Evolutionary conservation across 2,797 vertebrate genomes (phyloP), one percentile per base, ranked within the genome.

Genomic region (Brotula barbata): DNA sequence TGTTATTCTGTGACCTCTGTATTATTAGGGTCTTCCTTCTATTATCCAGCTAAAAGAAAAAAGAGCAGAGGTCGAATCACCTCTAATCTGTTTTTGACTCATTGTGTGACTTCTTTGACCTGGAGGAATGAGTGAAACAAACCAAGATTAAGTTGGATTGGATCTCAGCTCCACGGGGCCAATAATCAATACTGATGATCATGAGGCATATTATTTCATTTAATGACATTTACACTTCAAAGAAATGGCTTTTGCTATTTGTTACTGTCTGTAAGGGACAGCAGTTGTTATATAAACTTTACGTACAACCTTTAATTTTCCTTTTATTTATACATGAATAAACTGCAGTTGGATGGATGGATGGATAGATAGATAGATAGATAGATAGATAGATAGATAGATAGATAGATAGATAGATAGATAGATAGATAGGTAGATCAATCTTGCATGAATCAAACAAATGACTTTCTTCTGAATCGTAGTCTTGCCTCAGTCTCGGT

Each of bases 21-120:
- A 69, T 60, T 36, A 76, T 78, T 61, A 66, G 37, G 66, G 19
- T 40, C 13, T 58, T 77, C 25, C 19, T n/a, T 57, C 61, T 45
- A 42, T 78, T 56, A 40, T 9, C 6, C 15, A 14, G 44, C 23
- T 57, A 47, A 64, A 55, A 50, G 41, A 16, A 7, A n/a, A n/a
- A 39, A n/a, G 53, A 34, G 59, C 58, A 53, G 55, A 61, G 58
- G 53, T 49, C 37, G n/a, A n/a, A 16, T 72, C 59, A 62, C 56
- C 48, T 64, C 48, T 58, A 50, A 56, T 39, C 41, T 14, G 17
- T 23, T 56, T 70, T 46, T 25, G 23, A 17, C 33, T 67, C 2
- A 15, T 62, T 60, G 16, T 14, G 50, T 6, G 37, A 70, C 23
- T 22, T 51, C n/a, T 53, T 33, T 58, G 46, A 49, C 56, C 40